phyloP scores from a whole-genome alignment of 2,113 vertebrate genomes.

The Acanthisitta chloris region DNA sequence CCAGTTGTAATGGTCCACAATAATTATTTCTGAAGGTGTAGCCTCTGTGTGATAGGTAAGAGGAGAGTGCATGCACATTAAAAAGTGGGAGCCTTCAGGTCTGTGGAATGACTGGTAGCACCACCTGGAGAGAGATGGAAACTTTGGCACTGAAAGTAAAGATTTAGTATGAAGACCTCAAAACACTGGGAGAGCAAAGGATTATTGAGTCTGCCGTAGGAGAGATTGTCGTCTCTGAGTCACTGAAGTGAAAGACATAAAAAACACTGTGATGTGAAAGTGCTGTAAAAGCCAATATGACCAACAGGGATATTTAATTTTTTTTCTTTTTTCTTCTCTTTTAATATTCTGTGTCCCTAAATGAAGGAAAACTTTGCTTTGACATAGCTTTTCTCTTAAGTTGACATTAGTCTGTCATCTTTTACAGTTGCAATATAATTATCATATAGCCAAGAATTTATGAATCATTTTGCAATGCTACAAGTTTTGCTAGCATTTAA shows the following conservation, averaged over 20 bases:
- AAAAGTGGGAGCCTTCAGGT: neutral
- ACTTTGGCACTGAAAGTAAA: neutral
- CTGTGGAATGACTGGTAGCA: neutral
- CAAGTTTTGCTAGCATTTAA: neutral
- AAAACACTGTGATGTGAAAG: neutral
- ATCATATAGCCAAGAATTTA: neutral
- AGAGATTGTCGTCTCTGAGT: neutral
- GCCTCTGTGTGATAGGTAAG: neutral
- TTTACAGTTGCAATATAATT: conserved; percentile 5
- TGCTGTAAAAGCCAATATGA: neutral
- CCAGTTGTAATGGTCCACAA: neutral
- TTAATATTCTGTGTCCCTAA: neutral
- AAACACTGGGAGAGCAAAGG: neutral
- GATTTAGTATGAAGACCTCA: neutral
- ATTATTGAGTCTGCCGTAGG: neutral
- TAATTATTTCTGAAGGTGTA: neutral
- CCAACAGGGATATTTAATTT: neutral
- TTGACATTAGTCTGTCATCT: neutral
- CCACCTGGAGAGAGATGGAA: neutral
- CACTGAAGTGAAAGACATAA: neutral
- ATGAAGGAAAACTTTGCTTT: neutral
- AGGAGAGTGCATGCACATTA: neutral
- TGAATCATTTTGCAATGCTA: neutral
- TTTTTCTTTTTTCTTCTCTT: neutral
- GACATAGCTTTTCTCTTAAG: neutral